Evolutionary conservation across 2,888 invertebrate genomes (phyloP), one percentile per base, ranked within the genome.

Genomic region (Allygus modestus): DNA sequence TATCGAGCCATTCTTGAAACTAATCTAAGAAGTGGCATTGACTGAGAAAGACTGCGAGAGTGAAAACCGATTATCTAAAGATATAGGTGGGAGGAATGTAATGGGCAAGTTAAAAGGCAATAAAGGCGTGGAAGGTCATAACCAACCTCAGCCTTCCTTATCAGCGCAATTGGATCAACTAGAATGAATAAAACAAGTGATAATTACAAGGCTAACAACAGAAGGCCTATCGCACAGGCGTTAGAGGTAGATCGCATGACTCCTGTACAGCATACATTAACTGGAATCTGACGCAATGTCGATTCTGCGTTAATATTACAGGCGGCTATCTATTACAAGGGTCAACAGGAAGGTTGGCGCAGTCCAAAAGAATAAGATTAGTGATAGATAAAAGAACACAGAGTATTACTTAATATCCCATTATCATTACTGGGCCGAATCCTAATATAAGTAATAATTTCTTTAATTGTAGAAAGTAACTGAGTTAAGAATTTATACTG

Each of bases 151-250:
- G 20, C 54, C 54, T 23, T 54, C 54, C 20, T 54, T 54, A 54
- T 54, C 54, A 54, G 5, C 7, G 54, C 20, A 54, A 54, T 54
- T 23, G 54, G 54, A 54, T 54, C 54, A 54, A 20, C 54, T 54
- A 11, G 54, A 54, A 20, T 54, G 54, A 54, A 54, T 54, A 54
- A 54, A 54, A 54, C 54, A 54, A 15, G 5, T 54, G 54, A 54
- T 54, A 54, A 54, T 54, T 54, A 54, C 54, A 54, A 54, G 54
- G 54, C 54, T 20, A 54, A 2, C 54, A 4, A 23, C 54, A 54
- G 23, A 54, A 54, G 54, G 54, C 54, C 54, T 23, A 54, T 54
- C 54, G 20, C 15, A 11, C 20, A 54, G 54, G 54, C 54, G 54
- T 54, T 54, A 11, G 54, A 1, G 23, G 7, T 4, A 11, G 2